These are phyloP conservation scores for Torymus texanus DNA, from an alignment of 2,888 invertebrate species.

Conservation along the genomic window DNA sequence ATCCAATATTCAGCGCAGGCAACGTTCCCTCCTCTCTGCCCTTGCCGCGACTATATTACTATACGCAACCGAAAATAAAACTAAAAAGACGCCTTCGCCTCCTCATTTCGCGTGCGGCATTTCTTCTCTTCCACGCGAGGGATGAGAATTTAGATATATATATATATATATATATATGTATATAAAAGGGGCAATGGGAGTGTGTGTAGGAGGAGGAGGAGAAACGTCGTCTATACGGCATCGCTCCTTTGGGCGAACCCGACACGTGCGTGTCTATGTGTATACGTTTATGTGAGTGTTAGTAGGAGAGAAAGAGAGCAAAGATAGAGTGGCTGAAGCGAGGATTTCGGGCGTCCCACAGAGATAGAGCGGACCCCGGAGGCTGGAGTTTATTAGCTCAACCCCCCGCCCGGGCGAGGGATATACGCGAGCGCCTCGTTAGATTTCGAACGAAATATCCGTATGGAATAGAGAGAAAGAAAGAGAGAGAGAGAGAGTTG, in stretches of 20 bases:
- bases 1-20: slow-evolving; percentile 22
- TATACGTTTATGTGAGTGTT: background rate
- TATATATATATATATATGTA: too few relatives aligned
- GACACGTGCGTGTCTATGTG: background rate
- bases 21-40: too few relatives aligned
- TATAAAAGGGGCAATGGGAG: too few relatives aligned
- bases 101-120: too few relatives aligned
- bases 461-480: background rate
- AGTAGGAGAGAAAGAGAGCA: background rate
- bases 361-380: slow-evolving; percentile 60
- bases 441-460: slow-evolving; percentile 40
- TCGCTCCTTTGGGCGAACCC: background rate
- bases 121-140: too few relatives aligned
- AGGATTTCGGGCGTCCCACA: slow-evolving; percentile 59
- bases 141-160: too few relatives aligned
- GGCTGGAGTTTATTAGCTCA: slow-evolving; percentile 68
- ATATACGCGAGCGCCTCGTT: slow-evolving; percentile 43
- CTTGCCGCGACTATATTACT: too few relatives aligned
- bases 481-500: background rate
- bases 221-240: too few relatives aligned
- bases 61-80: too few relatives aligned
- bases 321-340: slow-evolving; percentile 52
- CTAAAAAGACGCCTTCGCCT: too few relatives aligned
- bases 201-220: too few relatives aligned
- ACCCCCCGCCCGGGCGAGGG: slow-evolving; percentile 61